A percentile compares a stretch with the other conserved stretches of the same genome.
Conservation (phyloP, 2,113 vertebrate genomes). For the Propithecus coquereli region DNA sequence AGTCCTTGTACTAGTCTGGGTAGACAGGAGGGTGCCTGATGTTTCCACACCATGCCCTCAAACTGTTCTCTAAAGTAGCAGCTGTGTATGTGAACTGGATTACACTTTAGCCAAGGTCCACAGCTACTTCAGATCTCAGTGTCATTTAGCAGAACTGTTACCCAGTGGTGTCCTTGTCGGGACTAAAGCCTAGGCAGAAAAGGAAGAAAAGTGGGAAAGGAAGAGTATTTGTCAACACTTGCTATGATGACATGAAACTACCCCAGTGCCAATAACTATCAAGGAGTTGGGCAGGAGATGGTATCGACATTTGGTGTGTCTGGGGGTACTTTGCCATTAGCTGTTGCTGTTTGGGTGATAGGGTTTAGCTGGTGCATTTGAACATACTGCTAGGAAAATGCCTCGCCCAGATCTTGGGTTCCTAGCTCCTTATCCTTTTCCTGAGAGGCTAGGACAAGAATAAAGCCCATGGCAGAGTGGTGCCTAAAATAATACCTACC, state of each 20-base stretch:
- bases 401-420: background rate
- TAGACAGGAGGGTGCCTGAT: too few relatives aligned
- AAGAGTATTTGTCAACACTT: background rate
- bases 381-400: background rate
- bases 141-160: background rate
- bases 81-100: background rate
- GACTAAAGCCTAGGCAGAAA: background rate
- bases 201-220: background rate
- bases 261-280: too few relatives aligned
- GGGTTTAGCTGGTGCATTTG: background rate
- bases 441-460: background rate
- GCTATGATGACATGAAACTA: background rate
- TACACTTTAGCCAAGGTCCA: background rate
- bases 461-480: background rate
- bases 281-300: background rate
- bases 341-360: background rate
- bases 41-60: background rate
- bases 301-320: background rate
- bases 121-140: background rate
- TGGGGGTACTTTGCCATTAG: background rate
- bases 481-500: conserved; percentile 76
- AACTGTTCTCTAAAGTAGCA: background rate
- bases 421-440: background rate
- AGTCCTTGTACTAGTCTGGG: background rate
- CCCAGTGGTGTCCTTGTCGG: background rate